Evolutionary conservation across 2,113 vertebrate genomes (phyloP).

Genomic region (Grus americana): DNA sequence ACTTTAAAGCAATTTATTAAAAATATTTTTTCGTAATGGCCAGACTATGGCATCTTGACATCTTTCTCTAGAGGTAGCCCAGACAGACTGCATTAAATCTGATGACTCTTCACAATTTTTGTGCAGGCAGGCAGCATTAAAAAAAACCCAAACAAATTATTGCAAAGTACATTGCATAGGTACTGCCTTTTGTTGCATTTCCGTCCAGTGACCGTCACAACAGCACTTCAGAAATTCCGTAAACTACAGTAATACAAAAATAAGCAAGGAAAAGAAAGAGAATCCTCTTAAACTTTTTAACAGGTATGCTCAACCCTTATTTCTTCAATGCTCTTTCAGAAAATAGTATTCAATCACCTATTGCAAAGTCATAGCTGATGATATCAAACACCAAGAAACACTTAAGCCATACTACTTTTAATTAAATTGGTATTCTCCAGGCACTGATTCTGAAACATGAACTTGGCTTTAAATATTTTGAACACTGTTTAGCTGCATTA

Average conservation of each 20-base stretch:
- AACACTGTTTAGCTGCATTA: background rate
- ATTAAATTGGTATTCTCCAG: slow-evolving; percentile 62
- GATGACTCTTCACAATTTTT: background rate
- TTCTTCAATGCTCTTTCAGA: background rate
- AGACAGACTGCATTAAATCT: background rate
- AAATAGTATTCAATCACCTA: background rate
- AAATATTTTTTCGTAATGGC: background rate
- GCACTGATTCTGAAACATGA: slow-evolving; percentile 9
- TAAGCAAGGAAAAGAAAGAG: background rate
- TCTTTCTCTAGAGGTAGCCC: background rate
- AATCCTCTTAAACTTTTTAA: background rate
- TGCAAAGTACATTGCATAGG: background rate
- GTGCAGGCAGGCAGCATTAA: background rate
- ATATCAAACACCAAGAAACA: slow-evolving; percentile 38
- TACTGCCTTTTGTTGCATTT: background rate
- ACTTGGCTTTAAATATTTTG: background rate
- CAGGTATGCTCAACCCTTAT: background rate
- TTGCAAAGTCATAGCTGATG: background rate
- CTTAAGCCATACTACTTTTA: slow-evolving; percentile 28
- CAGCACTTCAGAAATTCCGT: background rate
- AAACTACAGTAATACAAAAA: background rate
- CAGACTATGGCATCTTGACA: background rate
- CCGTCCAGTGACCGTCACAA: background rate
- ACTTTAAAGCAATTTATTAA: background rate
- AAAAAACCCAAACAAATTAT: background rate